phyloP scores from a whole-genome alignment of 64 coral and sea anemone species.

The Cladopsammia gracilis region DNA sequence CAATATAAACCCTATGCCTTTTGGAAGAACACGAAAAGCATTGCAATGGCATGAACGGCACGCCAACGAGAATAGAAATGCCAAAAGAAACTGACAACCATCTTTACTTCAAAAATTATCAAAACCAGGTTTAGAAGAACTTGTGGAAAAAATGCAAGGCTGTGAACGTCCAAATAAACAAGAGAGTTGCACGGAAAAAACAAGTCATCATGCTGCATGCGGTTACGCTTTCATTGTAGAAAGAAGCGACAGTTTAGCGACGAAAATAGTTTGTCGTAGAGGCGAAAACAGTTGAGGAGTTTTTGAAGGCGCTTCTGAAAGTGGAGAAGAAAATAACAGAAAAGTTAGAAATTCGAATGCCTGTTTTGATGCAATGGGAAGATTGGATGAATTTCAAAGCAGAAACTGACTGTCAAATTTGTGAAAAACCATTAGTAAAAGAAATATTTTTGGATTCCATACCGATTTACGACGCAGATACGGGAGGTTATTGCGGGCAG shows the following conservation, averaged over 20 bases:
- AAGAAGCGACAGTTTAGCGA: not conserved
- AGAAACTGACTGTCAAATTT: not conserved
- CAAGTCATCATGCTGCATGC: not conserved
- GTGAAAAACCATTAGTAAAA: not conserved
- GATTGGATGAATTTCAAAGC: not conserved
- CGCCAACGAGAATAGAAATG: not conserved
- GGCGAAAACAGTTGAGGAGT: not conserved
- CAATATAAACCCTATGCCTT: too few species aligned
- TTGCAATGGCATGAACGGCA: not conserved
- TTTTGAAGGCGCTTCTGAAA: not conserved
- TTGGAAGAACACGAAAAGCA: not conserved
- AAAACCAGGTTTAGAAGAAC: not conserved
- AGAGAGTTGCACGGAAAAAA: not conserved
- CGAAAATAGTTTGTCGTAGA: not conserved
- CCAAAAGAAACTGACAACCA: not conserved
- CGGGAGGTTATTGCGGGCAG: not conserved
- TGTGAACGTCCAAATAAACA: not conserved
- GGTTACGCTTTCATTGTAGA: not conserved
- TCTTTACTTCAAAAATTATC: not conserved
- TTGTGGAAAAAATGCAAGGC: not conserved
- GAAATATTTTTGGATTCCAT: not conserved
- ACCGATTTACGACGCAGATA: not conserved
- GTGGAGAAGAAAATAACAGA: not conserved
- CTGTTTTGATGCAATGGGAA: not conserved
- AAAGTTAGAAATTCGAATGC: not conserved